phyloP scores from a whole-genome alignment of 2,888 invertebrate species.

The Dynastes hyllus region DNA sequence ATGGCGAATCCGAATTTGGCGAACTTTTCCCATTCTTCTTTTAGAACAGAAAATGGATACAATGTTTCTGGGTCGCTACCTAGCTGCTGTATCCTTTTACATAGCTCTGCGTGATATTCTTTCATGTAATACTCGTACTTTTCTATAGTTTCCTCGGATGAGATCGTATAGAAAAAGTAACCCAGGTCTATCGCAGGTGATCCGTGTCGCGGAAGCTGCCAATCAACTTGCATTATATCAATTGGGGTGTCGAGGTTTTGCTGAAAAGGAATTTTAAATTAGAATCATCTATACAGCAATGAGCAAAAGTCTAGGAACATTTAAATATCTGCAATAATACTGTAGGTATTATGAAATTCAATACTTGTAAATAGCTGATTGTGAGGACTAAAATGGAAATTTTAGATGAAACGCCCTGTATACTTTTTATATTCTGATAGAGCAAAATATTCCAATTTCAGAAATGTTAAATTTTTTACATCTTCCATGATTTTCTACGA shows the following conservation, averaged over 20 bases:
- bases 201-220: slow-evolving; percentile 32
- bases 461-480: too few species aligned
- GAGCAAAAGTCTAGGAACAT: too few species aligned
- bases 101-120: slow-evolving; percentile 31
- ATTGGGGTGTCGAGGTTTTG: slow-evolving; percentile 21
- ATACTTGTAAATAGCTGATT: too few species aligned
- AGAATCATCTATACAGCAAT: background rate
- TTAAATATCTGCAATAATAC: too few species aligned
- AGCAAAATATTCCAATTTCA: too few species aligned
- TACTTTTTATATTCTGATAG: too few species aligned
- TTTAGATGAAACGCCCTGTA: too few species aligned
- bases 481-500: too few species aligned
- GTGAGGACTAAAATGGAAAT: too few species aligned
- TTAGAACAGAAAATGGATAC: slow-evolving; percentile 42
- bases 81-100: slow-evolving; percentile 24
- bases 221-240: slow-evolving; percentile 47
- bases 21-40: slow-evolving; percentile 44
- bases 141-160: slow-evolving; percentile 37
- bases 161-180: slow-evolving; percentile 48
- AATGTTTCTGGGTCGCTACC: slow-evolving; percentile 46
- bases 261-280: slow-evolving; percentile 10
- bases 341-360: too few species aligned
- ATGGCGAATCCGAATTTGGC: slow-evolving; percentile 30
- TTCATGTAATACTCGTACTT: slow-evolving; percentile 38
- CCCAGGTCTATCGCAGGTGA: slow-evolving; percentile 44